phyloP scores from a whole-genome alignment of 2,888 invertebrate genomes.

The Drosophila nigritarsus region DNA sequence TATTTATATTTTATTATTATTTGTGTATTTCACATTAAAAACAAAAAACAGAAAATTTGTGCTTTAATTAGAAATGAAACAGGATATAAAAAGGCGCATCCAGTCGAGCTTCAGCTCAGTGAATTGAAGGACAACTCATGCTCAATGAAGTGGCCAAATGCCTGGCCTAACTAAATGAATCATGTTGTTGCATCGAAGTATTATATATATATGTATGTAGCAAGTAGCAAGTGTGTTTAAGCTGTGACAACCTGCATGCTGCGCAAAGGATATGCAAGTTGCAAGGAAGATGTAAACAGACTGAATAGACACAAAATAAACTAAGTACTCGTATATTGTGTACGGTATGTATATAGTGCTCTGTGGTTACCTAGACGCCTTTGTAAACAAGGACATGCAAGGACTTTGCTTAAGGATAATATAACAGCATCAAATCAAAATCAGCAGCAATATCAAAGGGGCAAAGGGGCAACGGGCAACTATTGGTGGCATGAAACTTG shows the following conservation, averaged over 20 bases:
- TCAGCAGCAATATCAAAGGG: constrained; percentile 13
- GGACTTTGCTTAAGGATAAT: constrained; percentile 29
- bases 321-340: constrained; percentile 13
- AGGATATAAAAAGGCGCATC: too few species aligned
- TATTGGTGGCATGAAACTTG: constrained; percentile 30
- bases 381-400: constrained; percentile 14
- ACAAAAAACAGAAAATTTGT: too few species aligned
- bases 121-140: background rate
- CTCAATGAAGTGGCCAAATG: background rate
- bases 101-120: background rate
- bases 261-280: background rate
- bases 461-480: background rate
- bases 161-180: background rate
- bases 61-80: too few species aligned
- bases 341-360: background rate
- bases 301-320: constrained; percentile 13
- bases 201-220: background rate
- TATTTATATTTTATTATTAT: too few species aligned
- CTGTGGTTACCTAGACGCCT: constrained; percentile 5
- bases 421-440: constrained; percentile 18
- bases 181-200: background rate
- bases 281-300: background rate
- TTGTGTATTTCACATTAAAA: too few species aligned
- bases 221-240: background rate
- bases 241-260: too few species aligned